Evolutionary conservation across 1,140 invertebrate genomes (phyloP).

Genomic region (Scaptomyza pallida): DNA sequence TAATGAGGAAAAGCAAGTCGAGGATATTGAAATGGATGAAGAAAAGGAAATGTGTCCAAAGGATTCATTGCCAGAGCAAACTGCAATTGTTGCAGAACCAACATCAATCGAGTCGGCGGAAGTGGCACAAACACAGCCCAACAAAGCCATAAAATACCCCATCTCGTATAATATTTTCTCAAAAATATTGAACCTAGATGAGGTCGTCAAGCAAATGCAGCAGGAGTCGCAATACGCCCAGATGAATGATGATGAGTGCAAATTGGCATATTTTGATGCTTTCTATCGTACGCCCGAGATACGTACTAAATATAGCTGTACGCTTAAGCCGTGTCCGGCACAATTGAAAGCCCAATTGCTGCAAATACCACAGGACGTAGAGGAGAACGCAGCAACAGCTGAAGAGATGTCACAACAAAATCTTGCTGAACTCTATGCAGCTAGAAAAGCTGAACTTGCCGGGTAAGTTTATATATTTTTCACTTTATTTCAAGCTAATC

Average conservation of each 20-base stretch:
- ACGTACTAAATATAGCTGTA: constrained; percentile 29
- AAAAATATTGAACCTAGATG: constrained; percentile 27
- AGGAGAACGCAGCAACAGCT: no score
- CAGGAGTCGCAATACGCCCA: constrained; percentile 12
- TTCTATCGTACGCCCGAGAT: constrained; percentile 42
- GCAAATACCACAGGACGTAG: background rate
- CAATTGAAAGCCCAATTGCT: constrained; percentile 17
- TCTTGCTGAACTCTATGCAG: constrained; percentile 1
- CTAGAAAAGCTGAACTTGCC: constrained; percentile 7
- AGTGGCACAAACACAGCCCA: background rate
- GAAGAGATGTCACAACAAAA: no score
- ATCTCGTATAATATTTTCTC: constrained; percentile 35
- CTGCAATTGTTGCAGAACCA: background rate
- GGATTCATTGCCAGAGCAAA: background rate
- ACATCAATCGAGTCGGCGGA: background rate
- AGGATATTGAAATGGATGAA: no score
- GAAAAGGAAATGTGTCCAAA: no score
- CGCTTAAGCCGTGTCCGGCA: constrained; percentile 18
- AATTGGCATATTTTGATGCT: constrained; percentile 15
- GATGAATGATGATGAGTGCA: constrained; percentile 9
- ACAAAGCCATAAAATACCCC: background rate
- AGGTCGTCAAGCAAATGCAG: constrained; percentile 38
- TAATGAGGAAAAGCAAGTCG: no score
- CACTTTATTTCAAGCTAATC: background rate
- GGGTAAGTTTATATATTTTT: constrained; percentile 13